Conservation (phyloP, 2,113 vertebrate species). For the Carassius gibelio region DNA sequence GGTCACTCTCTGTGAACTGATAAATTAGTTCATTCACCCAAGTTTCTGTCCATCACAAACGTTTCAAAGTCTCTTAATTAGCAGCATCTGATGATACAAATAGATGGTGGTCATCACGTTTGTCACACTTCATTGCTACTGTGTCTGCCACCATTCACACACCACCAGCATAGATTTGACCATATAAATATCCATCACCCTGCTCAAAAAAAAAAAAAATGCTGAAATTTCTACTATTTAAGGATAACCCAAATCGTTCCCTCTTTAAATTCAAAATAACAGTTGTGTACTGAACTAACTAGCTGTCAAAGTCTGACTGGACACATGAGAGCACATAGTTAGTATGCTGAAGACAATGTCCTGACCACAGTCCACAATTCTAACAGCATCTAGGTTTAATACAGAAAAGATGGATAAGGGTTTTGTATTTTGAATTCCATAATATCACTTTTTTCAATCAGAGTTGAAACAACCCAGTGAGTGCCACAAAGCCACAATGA, state of each 20-base stretch:
- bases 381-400: constrained; percentile 22
- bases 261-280: neutral
- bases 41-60: constrained; percentile 29
- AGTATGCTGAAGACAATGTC: constrained; percentile 13
- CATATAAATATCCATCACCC: neutral
- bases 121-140: constrained; percentile 2
- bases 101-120: neutral
- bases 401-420: neutral
- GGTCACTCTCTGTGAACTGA: constrained; percentile 51
- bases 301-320: constrained; percentile 27
- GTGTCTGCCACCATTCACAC: too few species aligned
- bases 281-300: constrained; percentile 26
- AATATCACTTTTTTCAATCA: neutral
- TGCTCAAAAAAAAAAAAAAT: neutral
- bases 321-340: constrained; percentile 30
- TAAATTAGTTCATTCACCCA: constrained; percentile 51
- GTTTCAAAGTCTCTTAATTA: constrained; percentile 43
- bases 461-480: neutral
- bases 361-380: constrained; percentile 21
- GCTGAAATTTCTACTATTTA: neutral
- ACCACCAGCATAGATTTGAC: neutral
- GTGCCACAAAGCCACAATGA: constrained; percentile 5
- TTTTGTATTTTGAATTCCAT: constrained; percentile 19
- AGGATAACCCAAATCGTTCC: neutral
- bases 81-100: neutral